These are phyloP conservation scores for Enteromius argenteus DNA, from an alignment of 2,797 vertebrate genomes.

Conservation along the genomic window DNA sequence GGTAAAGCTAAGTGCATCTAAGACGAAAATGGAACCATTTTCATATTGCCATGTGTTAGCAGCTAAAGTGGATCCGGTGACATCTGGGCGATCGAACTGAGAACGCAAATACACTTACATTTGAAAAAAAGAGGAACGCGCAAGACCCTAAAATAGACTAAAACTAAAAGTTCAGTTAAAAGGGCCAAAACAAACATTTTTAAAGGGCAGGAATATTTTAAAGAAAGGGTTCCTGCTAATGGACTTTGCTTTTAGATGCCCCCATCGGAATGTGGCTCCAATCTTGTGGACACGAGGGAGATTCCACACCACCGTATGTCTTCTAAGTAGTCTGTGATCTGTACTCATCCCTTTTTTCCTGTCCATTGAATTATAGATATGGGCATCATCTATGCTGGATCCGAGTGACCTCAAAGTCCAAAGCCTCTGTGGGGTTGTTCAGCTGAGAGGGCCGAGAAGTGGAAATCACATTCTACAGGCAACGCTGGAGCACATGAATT, in stretches of 20 bases:
- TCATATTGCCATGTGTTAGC: slow-evolving; percentile 32
- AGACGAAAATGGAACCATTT: slow-evolving; percentile 35
- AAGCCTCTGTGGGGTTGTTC: slow-evolving; percentile 57
- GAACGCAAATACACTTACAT: slow-evolving; percentile 39
- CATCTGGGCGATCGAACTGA: slow-evolving; percentile 38
- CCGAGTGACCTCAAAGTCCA: slow-evolving; percentile 60
- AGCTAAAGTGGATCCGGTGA: slow-evolving; percentile 32
- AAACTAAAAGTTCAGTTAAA: slow-evolving; percentile 55
- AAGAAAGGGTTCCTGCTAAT: slow-evolving; percentile 61
- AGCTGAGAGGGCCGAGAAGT: slow-evolving; percentile 42
- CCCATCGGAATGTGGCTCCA: slow-evolving; percentile 53
- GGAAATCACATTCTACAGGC: slow-evolving; percentile 59
- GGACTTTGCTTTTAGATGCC: slow-evolving; percentile 65
- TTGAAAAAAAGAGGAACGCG: slow-evolving; percentile 35
- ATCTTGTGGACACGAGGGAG: slow-evolving; percentile 57
- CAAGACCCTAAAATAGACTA: slow-evolving; percentile 50
- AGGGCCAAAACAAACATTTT: slow-evolving; percentile 59
- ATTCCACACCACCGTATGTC: slow-evolving; percentile 51
- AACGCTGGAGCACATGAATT: slow-evolving; percentile 60
- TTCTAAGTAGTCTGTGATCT: slow-evolving; percentile 67
- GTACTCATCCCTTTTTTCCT: slow-evolving; percentile 56
- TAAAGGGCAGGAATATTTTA: slow-evolving; percentile 57
- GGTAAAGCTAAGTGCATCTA: slow-evolving; percentile 40
- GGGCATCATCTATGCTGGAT: slow-evolving; percentile 58
- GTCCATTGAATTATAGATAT: slow-evolving; percentile 69